These are phyloP conservation scores for Agriopis leucophaearia DNA, from an alignment of 2,888 invertebrate genomes.

Conservation along the genomic window DNA sequence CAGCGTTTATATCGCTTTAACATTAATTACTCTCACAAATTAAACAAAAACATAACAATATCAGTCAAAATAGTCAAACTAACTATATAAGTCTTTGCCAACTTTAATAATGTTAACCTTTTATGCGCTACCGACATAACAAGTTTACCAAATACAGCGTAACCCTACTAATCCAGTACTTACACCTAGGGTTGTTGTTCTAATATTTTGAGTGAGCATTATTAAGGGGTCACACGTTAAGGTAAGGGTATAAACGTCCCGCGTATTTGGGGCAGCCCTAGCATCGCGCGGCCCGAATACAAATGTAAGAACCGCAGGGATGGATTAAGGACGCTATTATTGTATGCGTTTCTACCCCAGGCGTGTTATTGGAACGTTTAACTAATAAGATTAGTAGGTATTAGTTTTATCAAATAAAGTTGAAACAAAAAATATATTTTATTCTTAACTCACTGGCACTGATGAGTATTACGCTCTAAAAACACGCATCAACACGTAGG, in stretches of 20 bases:
- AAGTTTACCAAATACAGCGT: conserved; percentile 3
- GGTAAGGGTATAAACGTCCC: conserved; percentile 66
- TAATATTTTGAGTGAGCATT: conserved; percentile 65
- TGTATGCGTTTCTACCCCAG: neutral
- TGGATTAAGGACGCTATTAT: conserved; percentile 34
- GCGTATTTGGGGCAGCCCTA: conserved; percentile 64
- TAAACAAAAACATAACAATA: no score
- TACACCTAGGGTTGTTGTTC: conserved; percentile 44
- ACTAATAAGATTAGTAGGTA: no score
- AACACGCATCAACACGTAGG: no score
- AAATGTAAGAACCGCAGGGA: conserved; percentile 56
- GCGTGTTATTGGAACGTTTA: neutral
- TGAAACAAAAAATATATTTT: no score
- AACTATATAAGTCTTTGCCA: neutral
- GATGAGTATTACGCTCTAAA: no score
- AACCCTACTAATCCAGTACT: conserved; percentile 31
- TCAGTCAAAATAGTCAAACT: no score
- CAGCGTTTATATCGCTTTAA: no score
- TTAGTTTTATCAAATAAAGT: no score
- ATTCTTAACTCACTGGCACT: no score
- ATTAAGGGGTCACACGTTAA: conserved; percentile 70
- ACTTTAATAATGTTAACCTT: neutral
- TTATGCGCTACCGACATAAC: conserved; percentile 4
- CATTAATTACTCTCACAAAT: no score
- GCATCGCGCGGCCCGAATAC: conserved; percentile 62